These are phyloP conservation scores for Oikopleura vanhoeffeni DNA, from an alignment of 23 tunicate species.

Conservation along the genomic window DNA sequence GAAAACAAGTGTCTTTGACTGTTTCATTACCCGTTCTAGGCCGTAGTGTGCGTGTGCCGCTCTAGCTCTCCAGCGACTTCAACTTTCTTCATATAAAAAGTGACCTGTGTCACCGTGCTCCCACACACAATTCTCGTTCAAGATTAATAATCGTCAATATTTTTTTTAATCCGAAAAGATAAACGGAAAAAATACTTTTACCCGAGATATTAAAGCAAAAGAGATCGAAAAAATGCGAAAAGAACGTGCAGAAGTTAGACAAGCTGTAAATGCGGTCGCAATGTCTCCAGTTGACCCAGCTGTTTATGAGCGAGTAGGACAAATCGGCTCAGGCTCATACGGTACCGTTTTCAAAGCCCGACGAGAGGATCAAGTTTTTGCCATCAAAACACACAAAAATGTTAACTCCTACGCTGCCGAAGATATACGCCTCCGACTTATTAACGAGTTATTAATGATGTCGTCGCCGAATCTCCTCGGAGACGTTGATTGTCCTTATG, in stretches of 20 bases:
- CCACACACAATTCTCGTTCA: background rate
- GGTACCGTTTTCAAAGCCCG: background rate
- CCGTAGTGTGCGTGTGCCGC: no score
- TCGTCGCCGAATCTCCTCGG: background rate
- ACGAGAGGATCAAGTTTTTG: background rate
- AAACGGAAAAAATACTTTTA: no score
- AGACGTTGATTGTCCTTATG: background rate
- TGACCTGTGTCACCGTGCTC: background rate
- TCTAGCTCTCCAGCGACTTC: background rate
- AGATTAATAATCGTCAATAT: no score
- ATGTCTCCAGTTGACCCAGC: background rate
- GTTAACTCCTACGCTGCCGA: background rate
- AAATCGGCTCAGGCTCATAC: constrained; percentile 5
- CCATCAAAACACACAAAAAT: constrained; percentile 11
- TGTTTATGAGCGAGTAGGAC: background rate
- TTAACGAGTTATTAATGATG: background rate
- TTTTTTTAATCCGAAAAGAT: no score
- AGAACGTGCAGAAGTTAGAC: background rate
- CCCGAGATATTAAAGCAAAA: no score
- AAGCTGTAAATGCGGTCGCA: background rate
- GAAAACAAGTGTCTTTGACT: no score
- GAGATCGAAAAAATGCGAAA: background rate
- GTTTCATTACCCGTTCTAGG: no score
- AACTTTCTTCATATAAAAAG: background rate
- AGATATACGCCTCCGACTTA: background rate